Conservation (phyloP, 1,140 invertebrate genomes). For the Drosophila mojavensis region DNA sequence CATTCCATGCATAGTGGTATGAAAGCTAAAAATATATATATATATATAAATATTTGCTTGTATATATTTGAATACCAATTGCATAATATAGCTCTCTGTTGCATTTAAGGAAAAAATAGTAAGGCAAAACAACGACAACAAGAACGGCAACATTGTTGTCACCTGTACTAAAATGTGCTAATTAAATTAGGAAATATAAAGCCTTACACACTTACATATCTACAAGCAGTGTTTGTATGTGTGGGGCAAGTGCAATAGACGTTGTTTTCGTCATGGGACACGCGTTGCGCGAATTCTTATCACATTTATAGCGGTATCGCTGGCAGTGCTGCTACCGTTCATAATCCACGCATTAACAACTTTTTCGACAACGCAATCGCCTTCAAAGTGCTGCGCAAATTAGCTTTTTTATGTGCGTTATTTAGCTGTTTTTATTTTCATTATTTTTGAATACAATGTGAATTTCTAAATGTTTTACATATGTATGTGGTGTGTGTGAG, state of each 20-base stretch:
- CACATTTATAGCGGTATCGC: slow-evolving; percentile 44
- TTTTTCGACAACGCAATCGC: slow-evolving; percentile 29
- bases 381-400: slow-evolving; percentile 10
- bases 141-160: neutral
- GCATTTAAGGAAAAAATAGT: neutral
- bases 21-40: neutral
- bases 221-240: neutral
- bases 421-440: neutral
- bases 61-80: neutral
- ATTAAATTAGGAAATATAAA: slow-evolving; percentile 45
- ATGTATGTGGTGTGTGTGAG: too few relatives aligned
- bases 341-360: slow-evolving; percentile 65
- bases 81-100: too few relatives aligned
- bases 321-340: slow-evolving; percentile 40
- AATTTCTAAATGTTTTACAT: too few relatives aligned
- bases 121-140: neutral
- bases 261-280: slow-evolving; percentile 50
- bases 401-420: neutral
- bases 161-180: slow-evolving; percentile 34
- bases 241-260: slow-evolving; percentile 27
- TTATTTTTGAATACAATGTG: neutral
- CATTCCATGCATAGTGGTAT: slow-evolving; percentile 15
- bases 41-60: neutral
- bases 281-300: slow-evolving; percentile 47
- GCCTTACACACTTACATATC: too few relatives aligned